Evolutionary conservation across 2,888 invertebrate species (phyloP).

Genomic region (Metopia argyrocephala): DNA sequence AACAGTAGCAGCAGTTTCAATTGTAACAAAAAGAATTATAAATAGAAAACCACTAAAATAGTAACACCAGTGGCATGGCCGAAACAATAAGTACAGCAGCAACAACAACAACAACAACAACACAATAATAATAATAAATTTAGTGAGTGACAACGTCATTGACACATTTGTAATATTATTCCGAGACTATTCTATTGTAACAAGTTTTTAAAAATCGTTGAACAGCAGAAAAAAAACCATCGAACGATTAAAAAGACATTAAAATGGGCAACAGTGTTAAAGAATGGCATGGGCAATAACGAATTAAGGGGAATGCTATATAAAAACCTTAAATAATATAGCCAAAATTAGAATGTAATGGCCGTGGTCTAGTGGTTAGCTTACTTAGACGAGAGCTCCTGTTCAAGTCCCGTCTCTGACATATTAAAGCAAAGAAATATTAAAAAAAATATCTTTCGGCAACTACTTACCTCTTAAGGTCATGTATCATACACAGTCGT

Average conservation of each 20-base stretch:
- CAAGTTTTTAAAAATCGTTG: conserved; percentile 34
- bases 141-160: conserved; percentile 59
- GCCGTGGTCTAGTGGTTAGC: too few species aligned
- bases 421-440: too few species aligned
- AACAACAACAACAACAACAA: not conserved
- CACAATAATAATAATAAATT: conserved; percentile 22
- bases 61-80: conserved; percentile 23
- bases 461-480: too few species aligned
- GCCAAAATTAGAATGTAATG: too few species aligned
- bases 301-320: not conserved
- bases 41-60: not conserved
- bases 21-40: conserved; percentile 26
- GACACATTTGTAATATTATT: conserved; percentile 45
- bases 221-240: conserved; percentile 16
- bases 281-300: too few species aligned
- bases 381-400: too few species aligned
- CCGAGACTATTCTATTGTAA: conserved; percentile 1
- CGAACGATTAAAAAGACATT: not conserved
- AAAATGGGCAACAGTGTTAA: not conserved
- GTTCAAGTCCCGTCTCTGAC: too few species aligned
- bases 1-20: conserved; percentile 19
- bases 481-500: too few species aligned
- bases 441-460: too few species aligned
- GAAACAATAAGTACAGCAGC: not conserved
- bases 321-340: not conserved